These are phyloP conservation scores for Falcunculus frontatus DNA, from an alignment of 2,113 vertebrate genomes.

Conservation along the genomic window DNA sequence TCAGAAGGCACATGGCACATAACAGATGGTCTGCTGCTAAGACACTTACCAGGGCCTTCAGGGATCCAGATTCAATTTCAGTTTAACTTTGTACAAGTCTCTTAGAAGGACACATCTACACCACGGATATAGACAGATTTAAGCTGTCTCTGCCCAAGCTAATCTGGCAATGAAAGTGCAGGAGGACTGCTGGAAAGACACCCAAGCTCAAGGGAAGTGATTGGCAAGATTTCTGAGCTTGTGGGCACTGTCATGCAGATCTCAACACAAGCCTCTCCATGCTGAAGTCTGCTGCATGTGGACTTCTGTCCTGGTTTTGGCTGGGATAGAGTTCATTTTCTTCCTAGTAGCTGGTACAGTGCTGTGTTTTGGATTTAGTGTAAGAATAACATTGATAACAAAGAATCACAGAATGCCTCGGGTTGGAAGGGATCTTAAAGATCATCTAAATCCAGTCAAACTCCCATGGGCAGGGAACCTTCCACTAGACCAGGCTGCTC, in stretches of 20 bases:
- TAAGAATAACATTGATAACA: background rate
- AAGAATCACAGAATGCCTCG: background rate
- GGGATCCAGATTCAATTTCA: constrained; percentile 10
- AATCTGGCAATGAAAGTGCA: constrained; percentile 36
- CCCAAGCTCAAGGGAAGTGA: background rate
- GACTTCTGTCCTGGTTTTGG: background rate
- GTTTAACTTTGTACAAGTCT: constrained; percentile 16
- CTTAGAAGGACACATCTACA: background rate
- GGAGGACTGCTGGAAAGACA: background rate
- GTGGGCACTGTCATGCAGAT: background rate
- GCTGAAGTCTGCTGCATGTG: background rate
- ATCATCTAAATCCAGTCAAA: background rate
- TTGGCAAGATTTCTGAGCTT: background rate
- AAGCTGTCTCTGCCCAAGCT: background rate
- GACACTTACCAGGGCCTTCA: background rate
- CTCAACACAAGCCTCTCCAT: background rate
- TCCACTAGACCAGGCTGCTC: background rate
- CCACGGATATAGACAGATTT: background rate
- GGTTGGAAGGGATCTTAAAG: background rate
- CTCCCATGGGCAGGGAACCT: background rate
- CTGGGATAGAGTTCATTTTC: background rate
- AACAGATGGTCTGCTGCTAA: constrained; percentile 32
- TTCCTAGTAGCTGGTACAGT: background rate
- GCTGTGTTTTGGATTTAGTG: background rate
- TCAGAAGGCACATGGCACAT: background rate